Base-by-base conservation (phyloP, 2,888 invertebrate species). In the Cenopis cana region DNA sequence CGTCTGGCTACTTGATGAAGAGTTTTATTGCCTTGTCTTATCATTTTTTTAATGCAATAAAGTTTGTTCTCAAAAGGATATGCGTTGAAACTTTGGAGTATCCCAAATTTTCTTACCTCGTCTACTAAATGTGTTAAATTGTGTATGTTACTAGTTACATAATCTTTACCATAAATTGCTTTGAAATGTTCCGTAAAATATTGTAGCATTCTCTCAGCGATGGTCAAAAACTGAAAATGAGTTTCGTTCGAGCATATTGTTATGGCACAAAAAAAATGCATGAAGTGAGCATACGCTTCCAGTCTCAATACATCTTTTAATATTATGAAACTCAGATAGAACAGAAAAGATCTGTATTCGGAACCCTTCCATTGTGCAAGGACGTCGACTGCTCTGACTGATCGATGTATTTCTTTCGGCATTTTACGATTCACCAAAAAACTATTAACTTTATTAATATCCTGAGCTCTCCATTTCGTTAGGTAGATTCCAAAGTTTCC, bases 341-440 rank as follows among this genome's bases (percentile, higher is more conserved):
- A 71, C n/a, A 78, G 56, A 70, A 76, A 78, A 33, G 64, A 36
- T 10, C 75, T 38, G 24, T 20, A 77, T 50, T 77, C 77, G 0
- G 74, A 68, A 2, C 46, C 75, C 60, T 77, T 76, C 76, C 76
- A 77, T 41, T 74, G 64, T 1, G 62, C 46, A 3, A 77, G 41
- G 17, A 41, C 49, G 1, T 76, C 74, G 5, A 79, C 0, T n/a
- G 41, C 12, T 75, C 79, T 65, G 0, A 77, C 61, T 3, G 72
- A 8, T 55, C 78, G 41, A 56, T 79, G 77, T 24, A 79, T 77
- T 69, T 77, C 76, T 10, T 52, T 67, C 2, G 74, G 75, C 65
- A 71, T 46, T 57, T 55, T 54, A 41, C 73, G 64, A 0, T 36
- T 38, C 0, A 1, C 11, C 24, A 74, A 66, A 66, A 77, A 77